These are phyloP conservation scores for Gouania willdenowi DNA, from an alignment of 2,797 vertebrate genomes.

Conservation along the genomic window DNA sequence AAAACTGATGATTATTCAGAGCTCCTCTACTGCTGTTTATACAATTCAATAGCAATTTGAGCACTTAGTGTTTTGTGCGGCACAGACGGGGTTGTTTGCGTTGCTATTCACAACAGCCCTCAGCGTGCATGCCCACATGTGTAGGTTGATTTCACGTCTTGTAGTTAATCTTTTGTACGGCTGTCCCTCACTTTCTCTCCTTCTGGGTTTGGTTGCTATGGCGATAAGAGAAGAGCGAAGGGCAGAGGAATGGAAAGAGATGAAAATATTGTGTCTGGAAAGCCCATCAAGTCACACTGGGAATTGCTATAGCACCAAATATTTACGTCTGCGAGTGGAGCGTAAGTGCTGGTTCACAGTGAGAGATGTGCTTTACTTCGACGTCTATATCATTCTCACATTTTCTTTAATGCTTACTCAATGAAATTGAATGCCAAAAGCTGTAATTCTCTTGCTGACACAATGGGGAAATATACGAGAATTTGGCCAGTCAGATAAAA, in stretches of 20 bases:
- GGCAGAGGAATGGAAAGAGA: slow-evolving; percentile 60
- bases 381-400: too few species aligned
- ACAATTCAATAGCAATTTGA: slow-evolving; percentile 11
- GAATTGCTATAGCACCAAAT: slow-evolving; percentile 30
- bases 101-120: background rate
- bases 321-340: slow-evolving; percentile 20
- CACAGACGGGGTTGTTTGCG: background rate
- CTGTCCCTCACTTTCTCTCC: slow-evolving; percentile 52
- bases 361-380: background rate
- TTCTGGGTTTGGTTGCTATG: slow-evolving; percentile 76
- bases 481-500: too few species aligned
- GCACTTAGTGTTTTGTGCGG: background rate
- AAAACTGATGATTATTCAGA: background rate
- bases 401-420: too few species aligned
- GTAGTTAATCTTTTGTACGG: slow-evolving; percentile 63
- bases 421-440: too few species aligned
- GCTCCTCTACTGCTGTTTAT: slow-evolving; percentile 12
- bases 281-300: slow-evolving; percentile 52
- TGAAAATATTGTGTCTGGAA: slow-evolving; percentile 62
- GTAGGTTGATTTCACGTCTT: slow-evolving; percentile 44
- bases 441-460: too few species aligned
- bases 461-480: too few species aligned
- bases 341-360: background rate
- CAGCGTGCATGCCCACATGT: slow-evolving; percentile 16
- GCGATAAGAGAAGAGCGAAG: slow-evolving; percentile 58